Evolutionary conservation across 2,797 vertebrate species (phyloP), one percentile per base, ranked within the genome.

Genomic region (Paguma larvata): DNA sequence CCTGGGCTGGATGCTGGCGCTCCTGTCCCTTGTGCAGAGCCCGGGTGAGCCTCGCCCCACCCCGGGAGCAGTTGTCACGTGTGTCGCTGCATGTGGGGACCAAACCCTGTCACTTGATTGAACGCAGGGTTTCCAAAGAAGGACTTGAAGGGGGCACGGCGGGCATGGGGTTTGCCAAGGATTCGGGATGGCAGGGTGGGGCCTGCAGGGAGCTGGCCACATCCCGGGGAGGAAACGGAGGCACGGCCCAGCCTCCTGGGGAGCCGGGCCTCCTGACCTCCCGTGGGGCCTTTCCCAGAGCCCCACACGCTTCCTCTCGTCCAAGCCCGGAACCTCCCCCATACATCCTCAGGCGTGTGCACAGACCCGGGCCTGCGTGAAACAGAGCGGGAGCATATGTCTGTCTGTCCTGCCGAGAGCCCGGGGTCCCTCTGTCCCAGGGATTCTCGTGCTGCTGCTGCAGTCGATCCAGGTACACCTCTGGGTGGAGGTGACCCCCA

Each of bases 1-100:
- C 0, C 41, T 6, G 1, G 27, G 6, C 67, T 10, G 27, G 67
- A 15, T 0, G 5, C 27, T 27, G 4, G 5, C 11, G n/a, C 25
- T 5, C 6, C 53, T 30, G 15, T 38, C 5, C 5, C 53, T 62
- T n/a, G 5, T 5, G 32, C 27, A 11, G 3, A 80, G 23, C 77
- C 9, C 13, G 21, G 27, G 10, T 5, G 48, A 65, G 27, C 19
- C 5, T 23, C 27, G 0, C 8, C 4, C 25, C 21, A 1, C 12
- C 11, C 18, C 1, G 41, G 65, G 18, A n/a, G n/a, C 10, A 1
- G 0, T 6, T 48, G 27, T 34, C 68, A 9, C 6, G 2, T 46
- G 59, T 34, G n/a, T 77, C 38, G 15, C 51, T n/a, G 46, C 6
- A 3, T 5, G 2, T 38, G 59, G 41, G 80, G 38, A 62, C 13